These are phyloP conservation scores for Acronicta psi DNA, from an alignment of 2,888 invertebrate species.

Conservation along the genomic window DNA sequence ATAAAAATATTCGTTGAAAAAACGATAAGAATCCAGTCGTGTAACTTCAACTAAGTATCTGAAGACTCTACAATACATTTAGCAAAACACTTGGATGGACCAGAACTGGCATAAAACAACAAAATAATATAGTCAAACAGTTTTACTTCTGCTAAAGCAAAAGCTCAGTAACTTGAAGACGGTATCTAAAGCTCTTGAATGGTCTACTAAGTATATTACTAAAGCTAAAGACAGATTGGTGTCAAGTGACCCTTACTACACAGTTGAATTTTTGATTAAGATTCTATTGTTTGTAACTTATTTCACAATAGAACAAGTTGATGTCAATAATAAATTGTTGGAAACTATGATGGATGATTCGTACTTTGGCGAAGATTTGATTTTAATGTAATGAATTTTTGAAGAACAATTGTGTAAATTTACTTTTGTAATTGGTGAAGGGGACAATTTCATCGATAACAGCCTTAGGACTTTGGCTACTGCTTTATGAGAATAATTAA, in stretches of 20 bases:
- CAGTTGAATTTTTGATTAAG: slow-evolving; percentile 27
- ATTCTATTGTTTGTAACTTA: slow-evolving; percentile 44
- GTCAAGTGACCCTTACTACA: slow-evolving; percentile 48
- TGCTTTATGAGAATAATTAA: too few relatives aligned
- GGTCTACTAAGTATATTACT: slow-evolving; percentile 17
- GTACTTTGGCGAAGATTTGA: slow-evolving; percentile 15
- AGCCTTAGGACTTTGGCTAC: slow-evolving; percentile 13
- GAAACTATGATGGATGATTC: slow-evolving; percentile 24
- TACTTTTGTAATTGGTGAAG: slow-evolving; percentile 40
- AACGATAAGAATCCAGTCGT: too few relatives aligned
- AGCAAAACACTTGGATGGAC: neutral
- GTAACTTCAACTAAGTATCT: too few relatives aligned
- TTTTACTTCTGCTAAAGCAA: neutral
- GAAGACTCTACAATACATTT: neutral
- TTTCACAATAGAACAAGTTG: slow-evolving; percentile 39
- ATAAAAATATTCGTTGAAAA: too few relatives aligned
- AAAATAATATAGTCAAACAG: slow-evolving; percentile 1
- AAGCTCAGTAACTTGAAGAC: slow-evolving; percentile 8
- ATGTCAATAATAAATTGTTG: slow-evolving; percentile 34
- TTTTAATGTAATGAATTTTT: slow-evolving; percentile 21
- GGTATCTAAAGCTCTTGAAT: slow-evolving; percentile 32
- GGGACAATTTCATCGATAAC: slow-evolving; percentile 23
- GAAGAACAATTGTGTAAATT: slow-evolving; percentile 31
- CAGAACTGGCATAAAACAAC: slow-evolving; percentile 2
- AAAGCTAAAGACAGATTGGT: slow-evolving; percentile 45